Base-by-base conservation (phyloP, 2,797 vertebrate genomes). In the Cuniculus paca region DNA sequence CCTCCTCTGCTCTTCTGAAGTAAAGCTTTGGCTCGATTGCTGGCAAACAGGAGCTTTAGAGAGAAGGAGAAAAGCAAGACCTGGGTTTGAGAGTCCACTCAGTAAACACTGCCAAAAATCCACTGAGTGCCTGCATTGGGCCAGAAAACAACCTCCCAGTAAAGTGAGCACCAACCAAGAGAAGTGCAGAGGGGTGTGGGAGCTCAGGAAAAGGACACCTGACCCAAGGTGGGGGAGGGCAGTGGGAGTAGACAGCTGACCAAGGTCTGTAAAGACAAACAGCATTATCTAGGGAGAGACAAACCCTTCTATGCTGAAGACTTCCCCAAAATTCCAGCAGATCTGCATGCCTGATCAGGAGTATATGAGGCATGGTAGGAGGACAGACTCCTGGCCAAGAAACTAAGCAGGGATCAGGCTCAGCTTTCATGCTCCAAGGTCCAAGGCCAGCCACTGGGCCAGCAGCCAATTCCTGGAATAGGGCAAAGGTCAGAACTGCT, bases 341-440 rank as follows among this genome's bases (percentile, higher is more conserved):
- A 58, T 54, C 36, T 2, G 0, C 28, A 28, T 28, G 48, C 56
- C 54, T 72, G 28, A 60, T 34, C 31, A 89, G 72, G 77, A 89
- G 13, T 84, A 83, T 45, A 14, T 74, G 39, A 19, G 61, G 52
- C 83, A n/a, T 13, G 36, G 12, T 14, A 75, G 48, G 36, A 82
- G 31, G 70, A 36, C 54, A 80, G 56, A 68, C 68, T 83, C 58
- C 68, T 86, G 72, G 61, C 91, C 58, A 77, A 88, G 87, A 82
- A 42, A 31, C 63, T 39, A 84, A 63, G 34, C 75, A 75, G 50
- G 52, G 17, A 78, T 75, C 50, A 86, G 82, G 42, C 63, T 72
- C 75, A 80, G 48, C 45, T 91, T 81, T 93, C 58, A 88, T 84
- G n/a, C 34, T 12, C 52, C 56, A n/a, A 92, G n/a, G 45, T 48